Evolutionary conservation across 2,113 vertebrate genomes (phyloP).

Genomic region (Capra hircus): DNA sequence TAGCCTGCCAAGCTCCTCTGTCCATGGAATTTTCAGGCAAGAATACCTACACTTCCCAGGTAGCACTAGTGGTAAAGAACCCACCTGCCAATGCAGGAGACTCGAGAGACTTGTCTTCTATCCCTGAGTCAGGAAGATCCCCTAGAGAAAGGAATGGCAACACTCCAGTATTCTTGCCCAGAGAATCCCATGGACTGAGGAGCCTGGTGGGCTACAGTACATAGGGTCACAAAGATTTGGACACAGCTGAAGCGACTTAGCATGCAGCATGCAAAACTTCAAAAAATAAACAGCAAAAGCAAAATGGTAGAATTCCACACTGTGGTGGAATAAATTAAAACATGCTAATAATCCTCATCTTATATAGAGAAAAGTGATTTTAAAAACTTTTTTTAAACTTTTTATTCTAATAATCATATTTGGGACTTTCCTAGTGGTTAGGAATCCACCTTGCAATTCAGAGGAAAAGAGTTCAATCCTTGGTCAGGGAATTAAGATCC

Average conservation of each 20-base stretch:
- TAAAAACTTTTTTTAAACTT: background rate
- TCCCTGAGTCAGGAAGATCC: background rate
- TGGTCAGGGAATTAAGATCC: background rate
- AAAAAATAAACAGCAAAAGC: background rate
- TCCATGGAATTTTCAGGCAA: background rate
- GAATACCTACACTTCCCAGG: background rate
- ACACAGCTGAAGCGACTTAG: background rate
- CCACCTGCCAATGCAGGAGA: background rate
- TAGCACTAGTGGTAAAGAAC: background rate
- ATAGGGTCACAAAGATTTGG: background rate
- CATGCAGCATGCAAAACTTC: background rate
- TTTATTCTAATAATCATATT: background rate
- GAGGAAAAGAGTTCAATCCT: background rate
- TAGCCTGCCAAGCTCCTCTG: background rate
- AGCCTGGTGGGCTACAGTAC: background rate
- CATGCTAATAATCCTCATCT: background rate
- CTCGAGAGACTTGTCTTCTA: background rate
- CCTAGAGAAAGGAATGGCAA: background rate
- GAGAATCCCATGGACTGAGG: background rate
- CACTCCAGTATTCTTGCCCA: background rate
- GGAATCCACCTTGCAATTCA: background rate
- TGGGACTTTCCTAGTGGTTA: background rate
- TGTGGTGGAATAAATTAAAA: background rate
- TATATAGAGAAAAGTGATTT: background rate
- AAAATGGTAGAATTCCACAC: background rate